Conservation (phyloP, 2,113 vertebrate genomes). For the Eudyptes chrysolophus region DNA sequence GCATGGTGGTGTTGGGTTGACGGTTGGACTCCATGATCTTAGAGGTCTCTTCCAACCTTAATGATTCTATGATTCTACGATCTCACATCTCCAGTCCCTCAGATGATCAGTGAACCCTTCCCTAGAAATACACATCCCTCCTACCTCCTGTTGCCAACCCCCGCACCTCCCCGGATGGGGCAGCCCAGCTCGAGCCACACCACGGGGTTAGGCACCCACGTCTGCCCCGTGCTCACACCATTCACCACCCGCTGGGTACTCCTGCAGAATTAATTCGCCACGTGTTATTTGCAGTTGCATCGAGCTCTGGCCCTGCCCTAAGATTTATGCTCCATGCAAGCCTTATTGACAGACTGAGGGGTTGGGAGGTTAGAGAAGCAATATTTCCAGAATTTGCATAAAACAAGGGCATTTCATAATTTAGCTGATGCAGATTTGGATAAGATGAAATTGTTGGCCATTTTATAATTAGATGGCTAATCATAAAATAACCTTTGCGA, state of each 20-base stretch:
- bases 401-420: constrained; percentile 61
- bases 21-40: too few relatives aligned
- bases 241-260: fast-evolving
- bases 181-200: neutral
- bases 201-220: fast-evolving
- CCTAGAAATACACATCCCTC: neutral
- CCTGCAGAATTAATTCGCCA: neutral
- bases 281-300: neutral
- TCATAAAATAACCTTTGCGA: constrained; percentile 61
- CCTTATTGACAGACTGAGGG: constrained; percentile 36
- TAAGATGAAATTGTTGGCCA: constrained; percentile 49
- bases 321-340: constrained; percentile 8
- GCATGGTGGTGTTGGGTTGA: too few relatives aligned
- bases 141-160: neutral
- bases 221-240: fast-evolving
- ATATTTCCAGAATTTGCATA: constrained; percentile 59
- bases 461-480: constrained; percentile 66
- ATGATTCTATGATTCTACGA: too few relatives aligned
- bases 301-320: neutral
- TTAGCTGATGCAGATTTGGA: constrained; percentile 50
- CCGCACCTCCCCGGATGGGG: neutral
- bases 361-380: constrained; percentile 54
- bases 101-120: neutral
- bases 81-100: neutral
- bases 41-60: too few relatives aligned